Conservation (phyloP, 2,113 vertebrate species). For the Corythaeola cristata region DNA sequence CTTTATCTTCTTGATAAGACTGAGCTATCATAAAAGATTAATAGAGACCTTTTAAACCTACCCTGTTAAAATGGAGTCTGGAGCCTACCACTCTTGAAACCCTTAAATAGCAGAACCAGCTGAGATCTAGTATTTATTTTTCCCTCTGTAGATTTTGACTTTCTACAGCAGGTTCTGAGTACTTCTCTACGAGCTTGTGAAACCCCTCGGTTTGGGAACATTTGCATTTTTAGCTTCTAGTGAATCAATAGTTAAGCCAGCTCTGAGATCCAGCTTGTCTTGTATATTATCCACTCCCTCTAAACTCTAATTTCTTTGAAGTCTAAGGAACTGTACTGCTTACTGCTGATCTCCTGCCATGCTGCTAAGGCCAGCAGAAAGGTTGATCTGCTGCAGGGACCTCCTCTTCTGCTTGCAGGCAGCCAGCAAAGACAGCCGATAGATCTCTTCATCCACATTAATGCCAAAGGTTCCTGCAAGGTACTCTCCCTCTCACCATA, state of each 20-base stretch:
- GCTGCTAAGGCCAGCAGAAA: background rate
- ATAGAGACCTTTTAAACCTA: background rate
- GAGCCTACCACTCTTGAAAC: background rate
- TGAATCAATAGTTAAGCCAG: background rate
- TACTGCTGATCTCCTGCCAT: background rate
- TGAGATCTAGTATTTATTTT: background rate
- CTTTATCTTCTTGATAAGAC: background rate
- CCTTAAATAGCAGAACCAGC: background rate
- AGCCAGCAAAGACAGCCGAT: background rate
- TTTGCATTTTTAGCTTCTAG: background rate
- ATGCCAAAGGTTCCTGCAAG: background rate
- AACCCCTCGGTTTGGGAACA: background rate
- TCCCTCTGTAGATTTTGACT: background rate
- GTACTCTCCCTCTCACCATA: background rate
- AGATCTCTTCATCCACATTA: background rate
- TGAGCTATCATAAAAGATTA: background rate
- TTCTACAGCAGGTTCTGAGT: background rate
- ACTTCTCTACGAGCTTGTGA: background rate
- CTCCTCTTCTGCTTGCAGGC: background rate
- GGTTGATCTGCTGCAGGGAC: background rate
- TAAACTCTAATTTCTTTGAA: background rate
- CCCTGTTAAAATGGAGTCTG: background rate
- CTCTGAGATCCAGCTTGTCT: background rate
- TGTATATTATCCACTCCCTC: background rate
- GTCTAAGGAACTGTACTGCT: background rate